Evolutionary conservation across 2,888 invertebrate species (phyloP).

Genomic region (Phorcus lineatus): DNA sequence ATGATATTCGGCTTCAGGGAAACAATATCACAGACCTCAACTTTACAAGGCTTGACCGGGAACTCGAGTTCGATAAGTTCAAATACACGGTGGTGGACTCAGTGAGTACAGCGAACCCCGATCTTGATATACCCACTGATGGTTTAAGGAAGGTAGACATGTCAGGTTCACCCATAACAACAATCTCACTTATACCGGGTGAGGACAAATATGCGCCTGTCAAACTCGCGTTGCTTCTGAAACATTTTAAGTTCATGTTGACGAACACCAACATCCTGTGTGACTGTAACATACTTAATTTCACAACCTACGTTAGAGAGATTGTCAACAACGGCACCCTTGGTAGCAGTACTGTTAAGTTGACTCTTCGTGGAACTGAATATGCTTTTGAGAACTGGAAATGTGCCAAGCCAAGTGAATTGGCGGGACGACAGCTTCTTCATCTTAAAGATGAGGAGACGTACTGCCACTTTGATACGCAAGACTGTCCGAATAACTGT

Average conservation of each 20-base stretch:
- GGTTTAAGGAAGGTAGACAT: not conserved
- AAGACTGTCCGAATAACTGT: not conserved
- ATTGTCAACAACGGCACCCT: not conserved
- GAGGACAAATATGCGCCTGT: not conserved
- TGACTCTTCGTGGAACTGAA: not conserved
- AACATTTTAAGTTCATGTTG: slow-evolving; percentile 24
- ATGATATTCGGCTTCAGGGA: not conserved
- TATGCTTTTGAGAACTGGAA: slow-evolving; percentile 4
- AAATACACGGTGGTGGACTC: slow-evolving; percentile 3
- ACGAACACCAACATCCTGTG: not conserved
- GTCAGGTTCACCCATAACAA: not conserved
- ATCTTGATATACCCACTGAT: not conserved
- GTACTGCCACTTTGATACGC: not conserved
- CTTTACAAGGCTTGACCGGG: not conserved
- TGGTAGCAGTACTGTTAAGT: not conserved
- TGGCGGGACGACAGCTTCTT: not conserved
- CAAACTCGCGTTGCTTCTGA: not conserved
- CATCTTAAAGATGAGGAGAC: not conserved
- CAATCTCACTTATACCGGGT: not conserved
- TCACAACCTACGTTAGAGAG: not conserved
- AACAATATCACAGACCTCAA: not conserved
- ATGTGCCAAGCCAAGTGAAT: not conserved
- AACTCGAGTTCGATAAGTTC: not conserved
- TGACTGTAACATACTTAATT: slow-evolving; percentile 19
- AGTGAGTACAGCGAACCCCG: not conserved